Percentiles rank a stretch among this genome's conserved stretches.
These are phyloP conservation scores for Tapirus indicus DNA, from an alignment of 2,797 vertebrate genomes.

Conservation along the genomic window DNA sequence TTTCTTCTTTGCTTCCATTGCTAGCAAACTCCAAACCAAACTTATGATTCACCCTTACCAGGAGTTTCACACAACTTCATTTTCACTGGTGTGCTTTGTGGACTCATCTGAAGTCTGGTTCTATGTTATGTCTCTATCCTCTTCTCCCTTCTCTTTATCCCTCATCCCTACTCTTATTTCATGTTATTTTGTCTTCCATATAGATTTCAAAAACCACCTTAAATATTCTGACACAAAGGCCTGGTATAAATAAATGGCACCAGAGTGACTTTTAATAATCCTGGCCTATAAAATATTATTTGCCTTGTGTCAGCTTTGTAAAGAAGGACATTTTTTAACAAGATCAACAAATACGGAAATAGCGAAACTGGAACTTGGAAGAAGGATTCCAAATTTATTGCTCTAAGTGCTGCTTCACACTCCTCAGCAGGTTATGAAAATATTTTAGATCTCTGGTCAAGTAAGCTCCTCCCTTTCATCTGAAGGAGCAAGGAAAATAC, in stretches of 20 bases:
- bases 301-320: background rate
- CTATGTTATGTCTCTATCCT: too few relatives aligned
- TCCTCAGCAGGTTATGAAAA: background rate
- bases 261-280: background rate
- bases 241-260: background rate
- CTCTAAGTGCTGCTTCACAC: background rate
- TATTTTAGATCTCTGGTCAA: background rate
- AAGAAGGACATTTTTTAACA: background rate
- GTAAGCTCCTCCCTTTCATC: background rate
- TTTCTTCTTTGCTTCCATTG: background rate
- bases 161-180: background rate
- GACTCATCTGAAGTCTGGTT: background rate
- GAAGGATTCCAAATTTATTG: background rate
- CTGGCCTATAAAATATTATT: background rate
- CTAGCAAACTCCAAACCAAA: background rate
- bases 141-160: background rate
- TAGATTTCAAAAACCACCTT: conserved; percentile 13
- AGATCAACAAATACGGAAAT: background rate
- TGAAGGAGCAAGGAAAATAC: background rate
- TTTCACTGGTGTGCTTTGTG: background rate
- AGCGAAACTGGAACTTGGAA: background rate
- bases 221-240: background rate
- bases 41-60: background rate
- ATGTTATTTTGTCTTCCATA: background rate
- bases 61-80: too few relatives aligned